phyloP scores from a whole-genome alignment of 2,797 vertebrate species.

The Semaprochilodus insignis region DNA sequence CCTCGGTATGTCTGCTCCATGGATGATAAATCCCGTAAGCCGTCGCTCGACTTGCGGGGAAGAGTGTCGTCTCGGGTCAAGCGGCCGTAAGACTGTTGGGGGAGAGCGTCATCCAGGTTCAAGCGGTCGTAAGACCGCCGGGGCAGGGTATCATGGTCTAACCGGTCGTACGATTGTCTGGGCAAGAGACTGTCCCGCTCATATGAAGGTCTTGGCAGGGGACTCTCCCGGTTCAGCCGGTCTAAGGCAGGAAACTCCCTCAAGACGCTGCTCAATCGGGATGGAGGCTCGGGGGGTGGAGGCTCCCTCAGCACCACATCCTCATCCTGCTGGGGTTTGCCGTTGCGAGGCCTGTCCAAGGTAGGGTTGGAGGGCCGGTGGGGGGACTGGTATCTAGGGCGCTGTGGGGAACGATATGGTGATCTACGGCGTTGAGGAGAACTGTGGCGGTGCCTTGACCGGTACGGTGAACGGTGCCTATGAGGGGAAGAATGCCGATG shows the following conservation, averaged over 20 bases:
- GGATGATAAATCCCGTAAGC: constrained; percentile 60
- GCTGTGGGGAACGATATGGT: constrained; percentile 71
- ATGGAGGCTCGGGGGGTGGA: constrained; percentile 62
- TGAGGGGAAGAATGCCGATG: constrained; percentile 76
- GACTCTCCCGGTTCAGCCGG: constrained; percentile 67
- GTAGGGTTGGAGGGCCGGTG: constrained; percentile 63
- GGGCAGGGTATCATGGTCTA: constrained; percentile 6
- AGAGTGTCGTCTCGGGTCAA: constrained; percentile 42
- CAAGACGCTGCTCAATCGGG: constrained; percentile 67
- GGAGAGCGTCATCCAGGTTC: constrained; percentile 1
- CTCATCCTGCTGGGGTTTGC: constrained; percentile 60
- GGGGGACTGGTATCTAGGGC: constrained; percentile 78
- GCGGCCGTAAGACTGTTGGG: constrained; percentile 6
- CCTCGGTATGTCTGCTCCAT: constrained; percentile 46
- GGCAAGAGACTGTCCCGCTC: constrained; percentile 10
- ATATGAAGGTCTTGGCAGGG: constrained; percentile 38
- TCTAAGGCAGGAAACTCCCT: constrained; percentile 65
- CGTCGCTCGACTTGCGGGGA: constrained; percentile 64
- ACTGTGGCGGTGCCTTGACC: constrained; percentile 75
- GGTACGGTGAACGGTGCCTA: constrained; percentile 75
- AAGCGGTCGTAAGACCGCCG: background rate
- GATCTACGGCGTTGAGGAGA: constrained; percentile 78
- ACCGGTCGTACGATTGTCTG: background rate
- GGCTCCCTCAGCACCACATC: constrained; percentile 65
- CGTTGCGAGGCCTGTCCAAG: constrained; percentile 68